Conservation (phyloP, 2,797 vertebrate genomes). For the Cygnus olor region DNA sequence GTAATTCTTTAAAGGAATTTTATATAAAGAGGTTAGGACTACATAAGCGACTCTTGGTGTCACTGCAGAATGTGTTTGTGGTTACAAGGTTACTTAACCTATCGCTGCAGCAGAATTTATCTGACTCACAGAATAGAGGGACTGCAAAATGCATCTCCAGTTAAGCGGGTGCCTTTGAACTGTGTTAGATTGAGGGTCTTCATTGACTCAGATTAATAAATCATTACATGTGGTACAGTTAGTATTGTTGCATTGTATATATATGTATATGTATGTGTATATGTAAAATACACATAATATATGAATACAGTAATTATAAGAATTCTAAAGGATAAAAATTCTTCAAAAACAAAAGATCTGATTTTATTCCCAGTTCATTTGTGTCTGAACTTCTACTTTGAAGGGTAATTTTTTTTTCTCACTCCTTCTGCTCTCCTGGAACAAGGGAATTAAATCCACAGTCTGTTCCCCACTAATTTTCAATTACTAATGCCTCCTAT, state of each 20-base stretch:
- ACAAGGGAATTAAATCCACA: not conserved
- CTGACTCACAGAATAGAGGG: not conserved
- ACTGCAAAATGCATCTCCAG: not conserved
- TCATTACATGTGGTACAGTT: not conserved
- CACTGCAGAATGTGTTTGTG: not conserved
- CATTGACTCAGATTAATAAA: not conserved
- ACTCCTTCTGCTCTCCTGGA: not conserved
- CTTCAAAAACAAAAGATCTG: not conserved
- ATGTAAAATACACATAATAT: not conserved
- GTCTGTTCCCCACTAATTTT: not conserved
- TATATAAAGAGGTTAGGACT: not conserved
- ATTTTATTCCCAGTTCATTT: not conserved
- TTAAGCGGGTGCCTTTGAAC: not conserved
- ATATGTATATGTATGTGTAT: not conserved
- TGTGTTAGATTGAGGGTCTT: not conserved
- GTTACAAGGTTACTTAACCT: not conserved
- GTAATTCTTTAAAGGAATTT: not conserved
- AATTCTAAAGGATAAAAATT: not conserved
- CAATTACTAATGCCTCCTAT: not conserved
- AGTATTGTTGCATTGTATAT: not conserved
- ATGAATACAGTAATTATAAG: not conserved
- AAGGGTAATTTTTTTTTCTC: not conserved
- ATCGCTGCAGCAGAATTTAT: not conserved
- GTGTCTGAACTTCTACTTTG: not conserved
- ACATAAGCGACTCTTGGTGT: not conserved